Base-by-base conservation (phyloP, 2,113 vertebrate genomes). In the Cricetomys ansorgei region DNA sequence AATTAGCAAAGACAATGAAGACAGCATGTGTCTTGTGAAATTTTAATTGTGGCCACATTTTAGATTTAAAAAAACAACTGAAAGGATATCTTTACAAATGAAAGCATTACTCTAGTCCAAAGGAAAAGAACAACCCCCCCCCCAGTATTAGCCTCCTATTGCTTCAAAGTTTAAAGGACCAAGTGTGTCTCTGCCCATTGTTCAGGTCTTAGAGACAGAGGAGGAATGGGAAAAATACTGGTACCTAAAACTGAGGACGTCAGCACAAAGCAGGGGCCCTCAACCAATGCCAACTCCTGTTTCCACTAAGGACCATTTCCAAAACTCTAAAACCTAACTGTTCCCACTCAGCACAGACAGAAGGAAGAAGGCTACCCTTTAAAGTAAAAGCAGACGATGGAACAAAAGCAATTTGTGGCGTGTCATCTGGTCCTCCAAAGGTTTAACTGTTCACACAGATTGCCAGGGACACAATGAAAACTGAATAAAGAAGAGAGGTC, bases 21-120 rank as follows among this genome's bases (percentile, higher is more conserved):
- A 92, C 34, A 91, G 40, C 81, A 86, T 86, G 94, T 69, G 86
- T 29, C 50, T 92, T 94, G 37, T 92, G 79, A 94, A 87, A 89
- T 73, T 85, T 95, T 97, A 94, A 93, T 55, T 92, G 50, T 40
- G 12, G 31, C 37, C 95, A 92, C 72, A 96, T 94, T 97, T 94
- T 50, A 81, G 27, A 94, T 43, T 95, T 79, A 89, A 79, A 83
- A 92, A 96, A 89, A 90, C 92, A 95, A 93, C 73, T 37, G 17
- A 67, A 85, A 67, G 81, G 27, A 81, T 75, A 67, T 83, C 27
- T 92, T 93, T 87, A 72, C 86, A 96, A 91, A 94, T 79, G 79
- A 97, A 95, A 62, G 37, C 69, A 93, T 88, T 85, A 67, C 57
- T 94, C 75, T 94, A 7, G 3, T 94, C 53, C 64, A 81, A 95